Evolutionary conservation across 2,888 invertebrate species (phyloP), one percentile per base, ranked within the genome.

Genomic region (Drosophila incognita): DNA sequence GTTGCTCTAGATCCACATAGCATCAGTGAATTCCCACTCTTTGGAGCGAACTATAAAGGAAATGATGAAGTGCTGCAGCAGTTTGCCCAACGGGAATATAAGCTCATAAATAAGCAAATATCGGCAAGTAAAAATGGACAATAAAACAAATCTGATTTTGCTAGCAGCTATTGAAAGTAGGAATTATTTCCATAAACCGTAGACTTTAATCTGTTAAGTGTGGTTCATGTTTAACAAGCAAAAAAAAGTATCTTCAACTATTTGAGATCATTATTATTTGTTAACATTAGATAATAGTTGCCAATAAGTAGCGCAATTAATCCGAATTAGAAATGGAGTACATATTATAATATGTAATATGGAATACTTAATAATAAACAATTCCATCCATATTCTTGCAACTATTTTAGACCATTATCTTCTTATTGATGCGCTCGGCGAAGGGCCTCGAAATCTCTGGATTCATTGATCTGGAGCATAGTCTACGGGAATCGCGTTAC

Each of bases 401-500:
- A 24, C 4, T 4, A 13, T 33, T 29, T 3, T 36, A 87, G 85
- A 83, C 79, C 0, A 76, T 84, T 49, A 53, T 85, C 2, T 85
- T 76, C 49, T 15, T 85, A 4, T 0, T 83, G n/a, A 81, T 67
- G 79, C 81, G 87, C 21, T 76, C 73, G 1, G 35, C 36, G 4
- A 61, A 52, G 15, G 83, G 85, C 0, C 38, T 79, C 2, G 79
- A 81, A 27, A 48, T 84, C 10, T 87, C 87, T 0, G 70, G 76
- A 0, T 87, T 72, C 7, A 69, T 86, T 3, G 87, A 86, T 31
- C 70, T 86, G 58, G 83, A 79, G 59, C 69, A 82, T n/a, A 79
- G 73, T 18, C 11, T 83, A 7, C 56, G 75, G 0, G 59, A 76
- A 11, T 56, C 79, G 2, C 71, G 46, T 1, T 53, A 31, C n/a